A percentile compares a stretch with the other conserved stretches of the same genome.
Conservation (phyloP, 2,113 vertebrate species). For the Zosterops pallidus region DNA sequence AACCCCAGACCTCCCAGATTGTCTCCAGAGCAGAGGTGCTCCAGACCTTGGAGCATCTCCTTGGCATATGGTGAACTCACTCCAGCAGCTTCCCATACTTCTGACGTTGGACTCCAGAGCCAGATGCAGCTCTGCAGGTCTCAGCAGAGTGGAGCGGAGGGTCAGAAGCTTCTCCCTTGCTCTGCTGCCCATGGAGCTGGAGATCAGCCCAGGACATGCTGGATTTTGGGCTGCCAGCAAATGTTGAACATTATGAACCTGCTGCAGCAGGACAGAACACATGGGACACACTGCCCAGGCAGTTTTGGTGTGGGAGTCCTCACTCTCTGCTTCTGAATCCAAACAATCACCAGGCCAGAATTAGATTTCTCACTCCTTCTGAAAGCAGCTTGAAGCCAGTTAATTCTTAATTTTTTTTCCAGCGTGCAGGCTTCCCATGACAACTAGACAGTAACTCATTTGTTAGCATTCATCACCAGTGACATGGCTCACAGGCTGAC, state of each 20-base stretch:
- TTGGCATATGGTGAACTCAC: fast-evolving
- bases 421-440: neutral
- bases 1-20: neutral
- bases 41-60: neutral
- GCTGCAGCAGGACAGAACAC: neutral
- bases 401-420: neutral
- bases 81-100: neutral
- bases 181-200: neutral
- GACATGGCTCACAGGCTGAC: neutral
- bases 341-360: neutral
- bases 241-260: neutral
- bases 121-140: neutral
- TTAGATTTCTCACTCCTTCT: neutral
- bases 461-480: neutral
- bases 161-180: neutral
- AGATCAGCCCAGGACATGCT: neutral
- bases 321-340: neutral
- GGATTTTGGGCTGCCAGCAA: neutral
- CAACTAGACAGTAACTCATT: neutral
- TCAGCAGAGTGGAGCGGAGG: neutral
- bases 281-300: fast-evolving
- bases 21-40: neutral
- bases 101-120: neutral
- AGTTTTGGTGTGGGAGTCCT: neutral
- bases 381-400: neutral